These are phyloP conservation scores for Diplodus puntazzo DNA, from an alignment of 2,797 vertebrate species.

Conservation along the genomic window DNA sequence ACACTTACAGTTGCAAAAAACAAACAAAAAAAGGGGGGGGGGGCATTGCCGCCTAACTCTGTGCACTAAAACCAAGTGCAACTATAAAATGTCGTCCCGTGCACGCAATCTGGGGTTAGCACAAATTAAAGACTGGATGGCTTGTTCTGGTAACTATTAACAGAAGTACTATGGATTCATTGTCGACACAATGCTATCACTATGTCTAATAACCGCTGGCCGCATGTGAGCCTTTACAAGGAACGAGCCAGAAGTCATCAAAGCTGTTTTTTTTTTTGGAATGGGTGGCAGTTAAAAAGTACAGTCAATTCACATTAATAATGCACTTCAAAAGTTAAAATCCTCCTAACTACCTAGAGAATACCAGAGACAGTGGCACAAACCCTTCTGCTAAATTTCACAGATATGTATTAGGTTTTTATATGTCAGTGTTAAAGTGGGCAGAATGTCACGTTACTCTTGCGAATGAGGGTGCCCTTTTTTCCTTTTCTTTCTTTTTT, in stretches of 20 bases:
- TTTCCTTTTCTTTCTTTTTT: conserved; percentile 22
- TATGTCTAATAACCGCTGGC: conserved; percentile 49
- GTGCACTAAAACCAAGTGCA: conserved; percentile 71
- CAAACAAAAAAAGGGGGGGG: conserved; percentile 39
- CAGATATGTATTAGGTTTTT: conserved; percentile 84
- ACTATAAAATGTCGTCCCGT: conserved; percentile 60
- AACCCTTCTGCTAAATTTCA: conserved; percentile 83
- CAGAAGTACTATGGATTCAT: conserved; percentile 51
- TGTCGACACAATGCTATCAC: conserved; percentile 56
- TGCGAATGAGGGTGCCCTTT: conserved; percentile 57
- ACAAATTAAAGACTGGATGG: conserved; percentile 54
- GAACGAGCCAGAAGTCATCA: conserved; percentile 48
- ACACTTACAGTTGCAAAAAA: conserved; percentile 63
- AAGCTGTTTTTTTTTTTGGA: conserved; percentile 68
- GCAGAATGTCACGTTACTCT: conserved; percentile 78
- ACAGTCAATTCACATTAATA: conserved; percentile 77
- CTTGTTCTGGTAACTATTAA: conserved; percentile 64
- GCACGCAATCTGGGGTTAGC: conserved; percentile 56
- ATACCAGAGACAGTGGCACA: conserved; percentile 81
- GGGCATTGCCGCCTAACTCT: conserved; percentile 63
- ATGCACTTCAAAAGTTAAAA: conserved; percentile 79
- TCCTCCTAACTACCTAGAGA: conserved; percentile 72
- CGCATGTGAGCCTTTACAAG: conserved; percentile 38
- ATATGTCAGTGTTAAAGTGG: conserved; percentile 80
- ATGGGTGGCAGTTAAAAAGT: conserved; percentile 76